Evolutionary conservation across 2,888 invertebrate genomes (phyloP).

Genomic region (Limulus polyphemus): DNA sequence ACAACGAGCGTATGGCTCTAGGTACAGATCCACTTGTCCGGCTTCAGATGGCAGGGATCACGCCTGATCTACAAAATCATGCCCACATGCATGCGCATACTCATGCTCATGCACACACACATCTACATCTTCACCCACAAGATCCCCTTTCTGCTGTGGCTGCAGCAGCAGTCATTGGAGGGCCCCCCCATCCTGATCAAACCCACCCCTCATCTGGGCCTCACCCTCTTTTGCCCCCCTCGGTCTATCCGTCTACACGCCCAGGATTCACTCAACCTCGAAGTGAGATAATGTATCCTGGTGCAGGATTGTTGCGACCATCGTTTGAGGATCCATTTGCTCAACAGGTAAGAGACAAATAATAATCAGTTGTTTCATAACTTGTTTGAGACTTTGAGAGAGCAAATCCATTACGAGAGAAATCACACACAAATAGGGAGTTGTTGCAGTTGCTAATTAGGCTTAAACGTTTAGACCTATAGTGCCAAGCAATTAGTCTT

Average conservation of each 20-base stretch:
- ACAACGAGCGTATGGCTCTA: conserved; percentile 62
- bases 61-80: conserved; percentile 32
- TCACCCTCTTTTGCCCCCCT: conserved; percentile 19
- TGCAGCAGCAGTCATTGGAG: conserved; percentile 20
- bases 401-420: too few relatives aligned
- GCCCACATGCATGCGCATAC: conserved; percentile 27
- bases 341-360: conserved; percentile 13
- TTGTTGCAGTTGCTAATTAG: too few relatives aligned
- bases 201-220: conserved; percentile 18
- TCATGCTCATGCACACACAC: conserved; percentile 24
- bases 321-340: conserved; percentile 26
- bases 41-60: conserved; percentile 82
- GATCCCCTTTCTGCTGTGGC: conserved; percentile 25
- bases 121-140: conserved; percentile 25
- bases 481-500: too few relatives aligned
- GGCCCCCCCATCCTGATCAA: conserved; percentile 18
- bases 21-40: conserved; percentile 80
- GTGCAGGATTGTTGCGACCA: conserved; percentile 17
- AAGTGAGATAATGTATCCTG: conserved; percentile 19
- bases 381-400: too few relatives aligned
- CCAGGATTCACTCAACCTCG: conserved; percentile 15
- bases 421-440: too few relatives aligned
- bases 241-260: conserved; percentile 15
- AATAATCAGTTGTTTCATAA: neutral
- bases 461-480: too few relatives aligned